Evolutionary conservation across 1,140 invertebrate species (phyloP).

Genomic region (Nasonia vitripennis): DNA sequence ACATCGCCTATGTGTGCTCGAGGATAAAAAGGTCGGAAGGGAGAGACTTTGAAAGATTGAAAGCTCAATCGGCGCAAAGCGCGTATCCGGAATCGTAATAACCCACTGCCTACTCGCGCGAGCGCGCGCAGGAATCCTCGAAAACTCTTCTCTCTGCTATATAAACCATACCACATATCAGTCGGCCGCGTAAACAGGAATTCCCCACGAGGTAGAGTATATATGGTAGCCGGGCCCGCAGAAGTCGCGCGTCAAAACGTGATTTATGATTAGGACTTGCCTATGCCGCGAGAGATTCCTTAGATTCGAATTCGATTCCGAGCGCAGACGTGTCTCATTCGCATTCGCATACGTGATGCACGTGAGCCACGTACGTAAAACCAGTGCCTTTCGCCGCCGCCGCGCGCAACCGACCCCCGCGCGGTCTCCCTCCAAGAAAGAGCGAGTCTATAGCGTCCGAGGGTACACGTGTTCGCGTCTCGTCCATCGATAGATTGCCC

Average conservation of each 20-base stretch:
- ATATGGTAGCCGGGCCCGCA: not conserved
- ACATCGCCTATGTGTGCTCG: not conserved
- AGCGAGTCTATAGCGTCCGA: conserved; percentile 32
- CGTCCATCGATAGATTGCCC: conserved; percentile 43
- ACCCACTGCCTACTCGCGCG: not conserved
- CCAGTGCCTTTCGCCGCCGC: conserved; percentile 23
- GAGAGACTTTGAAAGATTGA: not conserved
- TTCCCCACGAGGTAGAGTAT: not conserved
- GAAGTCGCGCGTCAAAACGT: conserved; percentile 4
- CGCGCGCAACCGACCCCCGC: not conserved
- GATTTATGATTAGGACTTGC: conserved; percentile 35
- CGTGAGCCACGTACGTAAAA: conserved; percentile 48
- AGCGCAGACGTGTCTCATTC: conserved; percentile 49
- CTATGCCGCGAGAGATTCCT: conserved; percentile 12
- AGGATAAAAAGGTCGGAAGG: not conserved
- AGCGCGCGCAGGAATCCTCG: not conserved
- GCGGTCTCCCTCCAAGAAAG: not conserved
- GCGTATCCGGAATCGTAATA: not conserved
- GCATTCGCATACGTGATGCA: conserved; percentile 47
- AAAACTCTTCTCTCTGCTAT: too few relatives aligned
- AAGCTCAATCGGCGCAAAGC: not conserved
- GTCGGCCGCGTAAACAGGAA: not conserved
- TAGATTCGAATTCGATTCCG: conserved; percentile 43
- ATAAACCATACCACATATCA: too few relatives aligned
- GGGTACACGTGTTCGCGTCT: conserved; percentile 51